Evolutionary conservation across 2,113 vertebrate species (phyloP).

Genomic region (Tragelaphus scriptus): DNA sequence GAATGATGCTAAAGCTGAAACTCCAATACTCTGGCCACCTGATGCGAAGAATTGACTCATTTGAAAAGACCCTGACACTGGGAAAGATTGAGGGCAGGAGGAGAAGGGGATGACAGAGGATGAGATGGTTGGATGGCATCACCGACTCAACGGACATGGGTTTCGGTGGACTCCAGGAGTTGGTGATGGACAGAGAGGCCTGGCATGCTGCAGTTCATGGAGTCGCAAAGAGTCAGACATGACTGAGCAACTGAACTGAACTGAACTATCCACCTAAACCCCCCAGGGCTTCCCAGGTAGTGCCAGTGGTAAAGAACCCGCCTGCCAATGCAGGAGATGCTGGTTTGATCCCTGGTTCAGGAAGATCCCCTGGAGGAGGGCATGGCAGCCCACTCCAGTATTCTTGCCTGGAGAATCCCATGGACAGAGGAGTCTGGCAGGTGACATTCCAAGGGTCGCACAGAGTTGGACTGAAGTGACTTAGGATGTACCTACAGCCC

Average conservation of each 20-base stretch:
- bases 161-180: not conserved
- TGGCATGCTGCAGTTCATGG: accelerated
- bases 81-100: not conserved
- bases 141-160: not conserved
- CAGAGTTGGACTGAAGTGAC: not conserved
- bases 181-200: not conserved
- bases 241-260: not conserved
- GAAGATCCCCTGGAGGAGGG: not conserved
- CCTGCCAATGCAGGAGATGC: not conserved
- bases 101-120: not conserved
- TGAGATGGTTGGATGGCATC: not conserved
- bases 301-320: not conserved
- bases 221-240: accelerated
- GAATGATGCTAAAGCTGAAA: not conserved
- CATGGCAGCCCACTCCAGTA: not conserved
- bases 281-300: not conserved
- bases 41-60: not conserved
- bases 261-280: too few species aligned
- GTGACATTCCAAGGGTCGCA: not conserved
- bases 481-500: not conserved
- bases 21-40: not conserved
- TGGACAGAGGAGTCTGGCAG: not conserved
- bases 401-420: not conserved
- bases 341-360: not conserved
- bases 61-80: not conserved